Evolutionary conservation across 2,888 invertebrate species (phyloP), one percentile per base, ranked within the genome.

Genomic region (Endotricha flammealis): DNA sequence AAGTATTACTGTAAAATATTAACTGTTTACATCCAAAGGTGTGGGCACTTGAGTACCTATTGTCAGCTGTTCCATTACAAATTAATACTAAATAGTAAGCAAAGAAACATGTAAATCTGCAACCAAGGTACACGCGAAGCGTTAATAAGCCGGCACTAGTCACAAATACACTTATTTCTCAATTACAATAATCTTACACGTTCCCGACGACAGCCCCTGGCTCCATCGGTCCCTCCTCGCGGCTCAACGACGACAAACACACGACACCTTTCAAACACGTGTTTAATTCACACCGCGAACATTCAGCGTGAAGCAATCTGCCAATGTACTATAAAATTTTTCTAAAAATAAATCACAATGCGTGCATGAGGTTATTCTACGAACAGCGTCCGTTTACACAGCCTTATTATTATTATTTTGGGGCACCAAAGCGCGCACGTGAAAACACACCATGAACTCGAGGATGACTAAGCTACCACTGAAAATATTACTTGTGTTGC

Each of bases 281-380:
- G 82, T 64, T 62, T 51, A 47, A 46, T 43, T 58, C 60, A 62
- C 67, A 48, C 45, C 61, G 54, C 64, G 58, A 51, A 57, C 54
- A 58, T 65, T 64, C 65, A 71, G 57, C 60, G 62, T 55, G 51
- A 71, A 73, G 63, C 66, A 55, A 60, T 64, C 65, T 74, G 76
- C 75, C 80, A 77, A 80, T 68, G 71, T 66, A 79, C 77, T 77
- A 73, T 20, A 68, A 73, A 74, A 64, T 68, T 68, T 57, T 66
- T 82, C 85, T 85, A 85, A 75, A 85, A 85, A 85, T 85, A 85
- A 74, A 68, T 53, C 75, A 71, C 77, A 78, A 73, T 70, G 74
- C 69, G 71, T 67, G 64, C 63, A 57, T 49, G 46, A 42, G 85
- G 85, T 83, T 85, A 85, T 79, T 64, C 58, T 67, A 51, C 63